These are phyloP conservation scores for Ectemnius continuus DNA, from an alignment of 2,888 invertebrate genomes.

Conservation along the genomic window DNA sequence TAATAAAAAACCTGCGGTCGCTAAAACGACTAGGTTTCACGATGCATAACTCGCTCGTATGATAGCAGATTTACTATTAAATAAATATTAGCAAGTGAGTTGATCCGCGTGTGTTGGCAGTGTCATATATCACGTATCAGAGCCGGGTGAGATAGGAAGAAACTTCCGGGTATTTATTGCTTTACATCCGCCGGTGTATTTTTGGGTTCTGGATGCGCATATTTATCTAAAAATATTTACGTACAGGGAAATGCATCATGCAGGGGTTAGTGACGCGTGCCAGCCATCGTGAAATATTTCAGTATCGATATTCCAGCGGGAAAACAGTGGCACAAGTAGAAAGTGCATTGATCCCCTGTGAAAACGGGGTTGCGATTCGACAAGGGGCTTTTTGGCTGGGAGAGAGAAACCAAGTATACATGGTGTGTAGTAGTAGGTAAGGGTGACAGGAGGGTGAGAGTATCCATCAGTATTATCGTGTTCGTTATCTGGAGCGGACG, in stretches of 20 bases:
- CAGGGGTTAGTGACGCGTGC: neutral
- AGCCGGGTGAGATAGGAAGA: too few relatives aligned
- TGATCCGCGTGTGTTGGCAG: too few relatives aligned
- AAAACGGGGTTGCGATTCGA: too few relatives aligned
- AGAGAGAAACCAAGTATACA: too few relatives aligned
- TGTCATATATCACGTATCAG: too few relatives aligned
- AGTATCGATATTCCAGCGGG: neutral
- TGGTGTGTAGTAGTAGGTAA: conserved; percentile 5
- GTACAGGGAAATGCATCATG: conserved; percentile 25
- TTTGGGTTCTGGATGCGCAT: conserved; percentile 31
- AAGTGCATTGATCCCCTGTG: neutral
- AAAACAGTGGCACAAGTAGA: neutral
- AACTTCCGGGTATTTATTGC: too few relatives aligned
- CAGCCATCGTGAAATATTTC: neutral
- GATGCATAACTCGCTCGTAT: too few relatives aligned
- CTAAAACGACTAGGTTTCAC: too few relatives aligned
- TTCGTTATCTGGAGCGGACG: conserved; percentile 44
- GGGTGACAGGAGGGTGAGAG: conserved; percentile 5
- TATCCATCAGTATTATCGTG: conserved; percentile 52
- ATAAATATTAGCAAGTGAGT: too few relatives aligned
- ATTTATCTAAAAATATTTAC: conserved; percentile 42
- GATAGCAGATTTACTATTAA: too few relatives aligned
- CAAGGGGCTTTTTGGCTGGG: too few relatives aligned
- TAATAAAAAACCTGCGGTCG: too few relatives aligned
- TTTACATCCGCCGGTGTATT: conserved; percentile 37